These are phyloP conservation scores for Schizothorax lantsangensis DNA, from an alignment of 2,797 vertebrate species.

Conservation along the genomic window DNA sequence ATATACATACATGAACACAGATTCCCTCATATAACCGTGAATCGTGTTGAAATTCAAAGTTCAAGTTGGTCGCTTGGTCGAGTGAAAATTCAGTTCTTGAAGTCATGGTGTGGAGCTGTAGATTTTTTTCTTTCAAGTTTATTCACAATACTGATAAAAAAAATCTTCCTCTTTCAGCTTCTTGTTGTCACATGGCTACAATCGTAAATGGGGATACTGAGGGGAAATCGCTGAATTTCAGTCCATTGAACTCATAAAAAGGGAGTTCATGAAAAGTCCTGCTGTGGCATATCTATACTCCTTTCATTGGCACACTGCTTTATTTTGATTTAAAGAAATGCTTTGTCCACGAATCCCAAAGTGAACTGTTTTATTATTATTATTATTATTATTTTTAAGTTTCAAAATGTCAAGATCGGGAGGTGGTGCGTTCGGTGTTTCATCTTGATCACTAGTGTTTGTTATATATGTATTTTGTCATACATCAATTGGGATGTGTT, in stretches of 20 bases:
- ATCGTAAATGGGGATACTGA: conserved; percentile 89
- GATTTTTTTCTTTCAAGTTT: conserved; percentile 94
- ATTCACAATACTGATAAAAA: conserved; percentile 99
- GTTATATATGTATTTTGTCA: conserved; percentile 79
- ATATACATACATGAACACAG: conserved; percentile 99
- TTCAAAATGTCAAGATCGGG: conserved; percentile 76
- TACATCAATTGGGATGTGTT: conserved; percentile 57
- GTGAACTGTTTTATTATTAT: conserved; percentile 62
- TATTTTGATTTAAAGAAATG: conserved; percentile 59
- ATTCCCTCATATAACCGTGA: conserved; percentile 98
- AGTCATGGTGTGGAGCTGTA: conserved; percentile 93
- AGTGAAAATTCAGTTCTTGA: conserved; percentile 89
- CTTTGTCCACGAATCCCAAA: conserved; percentile 75
- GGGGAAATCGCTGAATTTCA: conserved; percentile 87
- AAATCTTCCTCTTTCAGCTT: conserved; percentile 90
- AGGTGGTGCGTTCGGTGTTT: conserved; percentile 78
- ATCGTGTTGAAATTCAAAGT: conserved; percentile 95
- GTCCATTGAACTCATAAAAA: conserved; percentile 89
- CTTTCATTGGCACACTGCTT: conserved; percentile 69
- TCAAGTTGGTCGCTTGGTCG: conserved; percentile 90
- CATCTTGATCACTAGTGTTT: conserved; percentile 80
- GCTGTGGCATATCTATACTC: conserved; percentile 69
- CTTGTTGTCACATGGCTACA: conserved; percentile 86
- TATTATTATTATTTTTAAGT: conserved; percentile 60
- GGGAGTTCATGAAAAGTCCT: conserved; percentile 74